Evolutionary conservation across 2,888 invertebrate species (phyloP).

Genomic region (Nomada ruficornis): DNA sequence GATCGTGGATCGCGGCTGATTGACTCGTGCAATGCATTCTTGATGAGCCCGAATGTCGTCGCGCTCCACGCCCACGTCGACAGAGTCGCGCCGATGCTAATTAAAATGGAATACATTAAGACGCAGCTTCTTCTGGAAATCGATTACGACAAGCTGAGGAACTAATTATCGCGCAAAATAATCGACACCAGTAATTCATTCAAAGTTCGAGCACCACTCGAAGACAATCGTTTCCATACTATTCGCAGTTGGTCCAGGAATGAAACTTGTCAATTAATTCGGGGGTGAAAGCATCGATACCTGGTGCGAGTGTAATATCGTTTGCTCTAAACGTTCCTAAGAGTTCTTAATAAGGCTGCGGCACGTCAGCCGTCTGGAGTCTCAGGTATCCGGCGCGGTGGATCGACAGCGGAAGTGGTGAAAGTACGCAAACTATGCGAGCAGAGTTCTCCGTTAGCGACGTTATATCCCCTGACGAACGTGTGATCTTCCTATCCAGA

Average conservation of each 20-base stretch:
- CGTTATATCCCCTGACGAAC: constrained; percentile 42
- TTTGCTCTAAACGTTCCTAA: constrained; percentile 62
- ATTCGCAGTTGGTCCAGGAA: neutral
- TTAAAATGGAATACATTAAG: constrained; percentile 63
- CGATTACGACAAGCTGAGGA: neutral
- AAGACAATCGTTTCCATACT: neutral
- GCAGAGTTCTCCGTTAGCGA: constrained; percentile 51
- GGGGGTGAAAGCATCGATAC: constrained; percentile 19
- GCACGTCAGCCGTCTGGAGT: constrained; percentile 61
- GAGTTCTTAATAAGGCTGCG: constrained; percentile 70
- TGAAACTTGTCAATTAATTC: constrained; percentile 13
- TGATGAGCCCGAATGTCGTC: constrained; percentile 61
- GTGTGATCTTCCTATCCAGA: neutral
- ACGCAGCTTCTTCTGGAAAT: constrained; percentile 6
- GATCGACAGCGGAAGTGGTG: constrained; percentile 60
- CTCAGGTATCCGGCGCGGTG: constrained; percentile 62
- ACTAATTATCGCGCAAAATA: neutral
- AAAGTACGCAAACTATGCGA: constrained; percentile 74
- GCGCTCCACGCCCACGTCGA: constrained; percentile 31
- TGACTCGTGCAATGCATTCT: constrained; percentile 62
- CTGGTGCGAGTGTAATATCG: constrained; percentile 34
- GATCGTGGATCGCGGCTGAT: constrained; percentile 63
- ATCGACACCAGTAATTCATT: neutral
- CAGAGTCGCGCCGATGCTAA: constrained; percentile 48
- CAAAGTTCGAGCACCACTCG: neutral